Evolutionary conservation across 2,797 vertebrate genomes (phyloP).

Genomic region (Siniperca obscura): DNA sequence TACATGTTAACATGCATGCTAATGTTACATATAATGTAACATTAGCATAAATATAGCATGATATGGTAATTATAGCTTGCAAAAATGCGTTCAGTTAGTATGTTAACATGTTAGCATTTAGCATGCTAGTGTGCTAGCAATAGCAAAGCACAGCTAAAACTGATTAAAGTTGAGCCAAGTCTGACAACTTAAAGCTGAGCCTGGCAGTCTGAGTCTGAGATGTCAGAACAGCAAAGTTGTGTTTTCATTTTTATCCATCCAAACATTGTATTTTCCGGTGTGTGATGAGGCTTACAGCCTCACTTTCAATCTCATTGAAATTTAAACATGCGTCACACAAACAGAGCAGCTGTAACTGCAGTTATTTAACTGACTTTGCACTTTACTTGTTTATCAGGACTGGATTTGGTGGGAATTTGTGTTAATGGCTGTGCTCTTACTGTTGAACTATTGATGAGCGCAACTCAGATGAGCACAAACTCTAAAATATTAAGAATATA

Average conservation of each 20-base stretch:
- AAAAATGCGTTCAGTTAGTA: too few relatives aligned
- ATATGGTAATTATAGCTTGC: not conserved
- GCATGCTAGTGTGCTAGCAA: too few relatives aligned
- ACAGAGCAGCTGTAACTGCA: slow-evolving; percentile 18
- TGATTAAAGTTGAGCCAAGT: too few relatives aligned
- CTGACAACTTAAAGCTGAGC: too few relatives aligned
- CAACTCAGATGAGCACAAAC: slow-evolving; percentile 42
- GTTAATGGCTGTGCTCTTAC: slow-evolving; percentile 32
- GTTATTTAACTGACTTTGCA: slow-evolving; percentile 28
- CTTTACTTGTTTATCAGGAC: slow-evolving; percentile 31
- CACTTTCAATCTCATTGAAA: slow-evolving; percentile 10
- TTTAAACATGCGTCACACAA: slow-evolving; percentile 3
- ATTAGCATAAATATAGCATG: not conserved
- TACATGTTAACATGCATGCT: too few relatives aligned
- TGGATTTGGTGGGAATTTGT: slow-evolving; percentile 20
- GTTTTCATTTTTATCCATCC: not conserved
- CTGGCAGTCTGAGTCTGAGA: too few relatives aligned
- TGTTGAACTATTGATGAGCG: slow-evolving; percentile 55
- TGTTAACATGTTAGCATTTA: too few relatives aligned
- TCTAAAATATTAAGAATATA: slow-evolving; percentile 55
- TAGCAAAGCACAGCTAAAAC: too few relatives aligned
- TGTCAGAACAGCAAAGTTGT: not conserved
- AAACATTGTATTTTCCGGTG: not conserved
- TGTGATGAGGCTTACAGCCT: not conserved
- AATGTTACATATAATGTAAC: not conserved